Percentiles rank a stretch among this genome's conserved stretches.
Evolutionary conservation across 2,888 invertebrate genomes (phyloP).

Genomic region (Erannis defoliaria): DNA sequence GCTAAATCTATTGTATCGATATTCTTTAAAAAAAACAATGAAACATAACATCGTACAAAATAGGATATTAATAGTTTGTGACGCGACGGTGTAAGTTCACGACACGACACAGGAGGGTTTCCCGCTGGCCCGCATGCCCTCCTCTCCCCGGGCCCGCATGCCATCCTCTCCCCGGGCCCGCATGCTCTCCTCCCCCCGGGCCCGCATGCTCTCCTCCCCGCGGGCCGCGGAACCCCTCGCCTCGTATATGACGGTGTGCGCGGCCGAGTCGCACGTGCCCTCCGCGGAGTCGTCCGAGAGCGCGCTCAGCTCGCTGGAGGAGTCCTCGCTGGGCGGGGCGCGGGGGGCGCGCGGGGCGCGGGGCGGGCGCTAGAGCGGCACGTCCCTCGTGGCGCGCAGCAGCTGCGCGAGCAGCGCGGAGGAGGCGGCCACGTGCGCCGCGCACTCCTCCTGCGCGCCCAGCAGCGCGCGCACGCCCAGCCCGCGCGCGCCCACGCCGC

Average conservation of each 20-base stretch:
- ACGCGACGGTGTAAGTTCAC: slow-evolving; percentile 1
- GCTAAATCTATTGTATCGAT: no score
- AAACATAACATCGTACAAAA: no score
- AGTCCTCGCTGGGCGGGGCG: background rate
- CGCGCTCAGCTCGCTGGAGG: no score
- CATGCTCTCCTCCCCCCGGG: background rate
- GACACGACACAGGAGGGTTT: slow-evolving; percentile 18
- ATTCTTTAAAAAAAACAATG: no score
- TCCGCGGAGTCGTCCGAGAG: slow-evolving; percentile 1
- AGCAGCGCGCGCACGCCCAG: slow-evolving; percentile 69
- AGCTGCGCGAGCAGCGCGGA: slow-evolving; percentile 56
- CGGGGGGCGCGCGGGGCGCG: background rate
- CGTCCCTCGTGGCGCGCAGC: slow-evolving; percentile 41
- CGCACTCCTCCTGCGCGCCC: slow-evolving; percentile 67
- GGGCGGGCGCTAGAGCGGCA: slow-evolving; percentile 48
- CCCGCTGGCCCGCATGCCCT: background rate
- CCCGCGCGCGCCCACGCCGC: slow-evolving; percentile 41
- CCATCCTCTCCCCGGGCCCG: slow-evolving; percentile 1
- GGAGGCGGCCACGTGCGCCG: slow-evolving; percentile 54
- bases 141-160: background rate
- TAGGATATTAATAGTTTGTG: no score
- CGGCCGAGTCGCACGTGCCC: slow-evolving; percentile 13
- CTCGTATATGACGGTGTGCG: slow-evolving; percentile 52
- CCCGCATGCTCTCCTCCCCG: no score
- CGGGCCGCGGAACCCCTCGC: slow-evolving; percentile 29